These are phyloP conservation scores for Drusus annulatus DNA, from an alignment of 1,140 invertebrate species.

Conservation along the genomic window DNA sequence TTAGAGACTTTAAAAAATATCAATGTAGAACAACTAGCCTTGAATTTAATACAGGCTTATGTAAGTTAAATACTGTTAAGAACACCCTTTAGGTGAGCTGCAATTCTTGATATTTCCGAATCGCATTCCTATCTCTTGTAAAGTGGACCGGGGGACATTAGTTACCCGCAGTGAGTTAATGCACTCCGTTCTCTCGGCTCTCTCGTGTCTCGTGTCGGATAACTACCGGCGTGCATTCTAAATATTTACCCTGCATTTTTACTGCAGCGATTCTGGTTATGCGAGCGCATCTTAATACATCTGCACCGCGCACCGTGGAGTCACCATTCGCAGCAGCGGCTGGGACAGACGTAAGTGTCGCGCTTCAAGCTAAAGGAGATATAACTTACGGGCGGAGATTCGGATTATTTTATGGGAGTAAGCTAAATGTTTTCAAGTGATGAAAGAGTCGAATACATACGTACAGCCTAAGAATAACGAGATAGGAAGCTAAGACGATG, in stretches of 20 bases:
- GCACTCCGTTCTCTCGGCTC: not conserved
- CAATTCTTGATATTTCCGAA: conserved; percentile 20
- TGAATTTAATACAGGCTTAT: no score
- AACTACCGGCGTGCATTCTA: not conserved
- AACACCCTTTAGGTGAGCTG: not conserved
- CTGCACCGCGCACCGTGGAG: no score
- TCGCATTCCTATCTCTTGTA: conserved; percentile 11
- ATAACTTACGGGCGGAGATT: no score
- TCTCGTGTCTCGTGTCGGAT: not conserved
- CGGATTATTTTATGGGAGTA: no score
- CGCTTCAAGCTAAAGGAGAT: not conserved
- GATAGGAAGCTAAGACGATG: no score
- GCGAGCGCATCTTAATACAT: conserved; percentile 12
- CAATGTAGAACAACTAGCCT: no score
- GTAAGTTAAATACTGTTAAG: no score
- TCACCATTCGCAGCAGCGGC: not conserved
- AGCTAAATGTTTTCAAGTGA: no score
- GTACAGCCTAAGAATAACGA: no score
- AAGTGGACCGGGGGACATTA: conserved; percentile 17
- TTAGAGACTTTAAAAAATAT: no score
- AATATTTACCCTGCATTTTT: conserved; percentile 35
- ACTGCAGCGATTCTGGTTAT: conserved; percentile 6
- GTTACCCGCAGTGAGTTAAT: conserved; percentile 6
- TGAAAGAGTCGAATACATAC: no score
- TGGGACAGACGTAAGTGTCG: not conserved